Conservation (phyloP, 2,797 vertebrate genomes). For the Fratercula arctica region DNA sequence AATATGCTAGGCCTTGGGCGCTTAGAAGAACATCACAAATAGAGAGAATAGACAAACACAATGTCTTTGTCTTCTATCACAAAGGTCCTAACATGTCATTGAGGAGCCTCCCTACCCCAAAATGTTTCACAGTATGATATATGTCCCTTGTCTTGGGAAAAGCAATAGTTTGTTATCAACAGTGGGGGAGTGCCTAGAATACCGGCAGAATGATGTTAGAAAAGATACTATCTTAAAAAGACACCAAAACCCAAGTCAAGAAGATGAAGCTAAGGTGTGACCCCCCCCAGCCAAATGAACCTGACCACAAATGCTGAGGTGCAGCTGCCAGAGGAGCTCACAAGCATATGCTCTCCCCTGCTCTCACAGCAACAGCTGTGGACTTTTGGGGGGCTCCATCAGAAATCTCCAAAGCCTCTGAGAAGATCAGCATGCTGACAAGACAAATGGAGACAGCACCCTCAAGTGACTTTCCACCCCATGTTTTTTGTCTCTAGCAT, state of each 20-base stretch:
- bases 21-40: neutral
- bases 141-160: neutral
- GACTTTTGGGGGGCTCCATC: rapidly evolving
- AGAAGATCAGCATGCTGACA: neutral
- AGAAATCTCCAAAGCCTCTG: neutral
- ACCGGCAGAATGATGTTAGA: neutral
- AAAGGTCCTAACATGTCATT: neutral
- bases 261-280: neutral
- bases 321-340: neutral
- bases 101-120: neutral
- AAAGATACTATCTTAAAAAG: neutral
- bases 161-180: neutral
- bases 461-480: rapidly evolving
- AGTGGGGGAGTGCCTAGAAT: neutral
- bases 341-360: neutral
- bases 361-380: neutral
- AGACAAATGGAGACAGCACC: neutral
- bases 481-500: neutral
- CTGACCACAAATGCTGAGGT: neutral
- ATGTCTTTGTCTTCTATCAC: neutral
- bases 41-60: neutral
- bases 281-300: neutral
- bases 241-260: neutral
- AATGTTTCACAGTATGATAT: neutral
- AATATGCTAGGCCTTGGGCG: neutral